These are phyloP conservation scores for Clitarchus hookeri DNA, from an alignment of 2,888 invertebrate species.

Conservation along the genomic window DNA sequence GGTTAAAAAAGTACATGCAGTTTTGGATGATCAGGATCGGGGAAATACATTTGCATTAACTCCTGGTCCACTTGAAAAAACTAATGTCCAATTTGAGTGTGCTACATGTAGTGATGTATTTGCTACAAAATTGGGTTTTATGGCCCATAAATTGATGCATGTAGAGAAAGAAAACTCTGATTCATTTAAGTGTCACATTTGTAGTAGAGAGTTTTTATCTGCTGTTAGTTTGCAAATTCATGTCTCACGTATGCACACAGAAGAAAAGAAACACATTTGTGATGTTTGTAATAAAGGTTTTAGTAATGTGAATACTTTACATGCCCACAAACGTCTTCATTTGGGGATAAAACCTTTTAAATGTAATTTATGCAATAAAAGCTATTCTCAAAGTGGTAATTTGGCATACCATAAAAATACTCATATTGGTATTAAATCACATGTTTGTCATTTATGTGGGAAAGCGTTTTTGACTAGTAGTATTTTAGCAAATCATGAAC, in stretches of 20 bases:
- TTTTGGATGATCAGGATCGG: background rate
- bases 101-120: conserved; percentile 29
- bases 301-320: conserved; percentile 27
- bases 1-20: background rate
- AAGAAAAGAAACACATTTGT: conserved; percentile 30
- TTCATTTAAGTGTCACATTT: conserved; percentile 27
- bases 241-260: conserved; percentile 31
- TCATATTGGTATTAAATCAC: conserved; percentile 32
- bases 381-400: conserved; percentile 33
- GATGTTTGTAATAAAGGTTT: conserved; percentile 35
- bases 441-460: conserved; percentile 36
- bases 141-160: conserved; percentile 34
- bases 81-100: background rate
- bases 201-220: conserved; percentile 32
- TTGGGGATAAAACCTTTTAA: conserved; percentile 34
- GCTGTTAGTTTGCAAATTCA: conserved; percentile 32
- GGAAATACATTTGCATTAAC: background rate
- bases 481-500: conserved; percentile 35
- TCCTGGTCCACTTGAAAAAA: background rate
- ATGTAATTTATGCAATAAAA: conserved; percentile 34
- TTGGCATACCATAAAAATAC: conserved; percentile 35
- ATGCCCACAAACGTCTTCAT: conserved; percentile 33
- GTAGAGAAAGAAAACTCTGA: conserved; percentile 22
- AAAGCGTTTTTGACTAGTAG: conserved; percentile 35
- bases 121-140: conserved; percentile 30